phyloP scores from a whole-genome alignment of 2,113 vertebrate species.

The Acanthisitta chloris region DNA sequence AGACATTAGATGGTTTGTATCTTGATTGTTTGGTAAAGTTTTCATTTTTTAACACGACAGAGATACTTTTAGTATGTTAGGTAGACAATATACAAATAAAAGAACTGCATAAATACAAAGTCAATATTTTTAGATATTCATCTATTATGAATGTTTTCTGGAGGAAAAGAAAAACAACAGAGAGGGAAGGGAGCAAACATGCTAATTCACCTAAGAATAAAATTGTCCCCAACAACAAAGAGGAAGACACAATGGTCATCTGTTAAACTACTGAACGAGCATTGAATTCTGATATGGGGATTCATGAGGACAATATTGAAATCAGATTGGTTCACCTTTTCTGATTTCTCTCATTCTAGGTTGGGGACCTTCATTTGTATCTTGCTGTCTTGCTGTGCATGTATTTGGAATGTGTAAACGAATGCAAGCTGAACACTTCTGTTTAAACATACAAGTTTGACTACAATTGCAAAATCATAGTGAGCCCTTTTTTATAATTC shows the following conservation, averaged over 20 bases:
- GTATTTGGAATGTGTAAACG: not conserved
- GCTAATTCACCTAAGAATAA: not conserved
- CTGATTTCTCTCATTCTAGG: not conserved
- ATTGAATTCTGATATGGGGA: not conserved
- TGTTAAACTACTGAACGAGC: not conserved
- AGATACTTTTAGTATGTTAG: not conserved
- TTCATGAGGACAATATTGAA: not conserved
- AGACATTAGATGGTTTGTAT: not conserved
- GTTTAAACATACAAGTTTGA: not conserved
- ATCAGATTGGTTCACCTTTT: not conserved
- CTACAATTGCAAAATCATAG: not conserved
- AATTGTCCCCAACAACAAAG: not conserved
- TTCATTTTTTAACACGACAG: not conserved
- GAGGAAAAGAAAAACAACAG: not conserved
- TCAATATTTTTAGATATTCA: not conserved
- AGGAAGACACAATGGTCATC: not conserved
- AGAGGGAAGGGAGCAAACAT: not conserved
- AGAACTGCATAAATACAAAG: not conserved
- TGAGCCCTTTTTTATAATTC: slow-evolving; percentile 16
- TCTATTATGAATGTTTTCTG: not conserved
- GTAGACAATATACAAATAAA: not conserved
- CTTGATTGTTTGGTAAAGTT: not conserved
- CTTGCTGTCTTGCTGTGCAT: not conserved
- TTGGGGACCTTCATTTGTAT: not conserved
- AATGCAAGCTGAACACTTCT: not conserved